Percentiles rank a stretch among this genome's conserved stretches.
Evolutionary conservation across 2,797 vertebrate species (phyloP).

Genomic region (Parauchenoglanis ngamensis): DNA sequence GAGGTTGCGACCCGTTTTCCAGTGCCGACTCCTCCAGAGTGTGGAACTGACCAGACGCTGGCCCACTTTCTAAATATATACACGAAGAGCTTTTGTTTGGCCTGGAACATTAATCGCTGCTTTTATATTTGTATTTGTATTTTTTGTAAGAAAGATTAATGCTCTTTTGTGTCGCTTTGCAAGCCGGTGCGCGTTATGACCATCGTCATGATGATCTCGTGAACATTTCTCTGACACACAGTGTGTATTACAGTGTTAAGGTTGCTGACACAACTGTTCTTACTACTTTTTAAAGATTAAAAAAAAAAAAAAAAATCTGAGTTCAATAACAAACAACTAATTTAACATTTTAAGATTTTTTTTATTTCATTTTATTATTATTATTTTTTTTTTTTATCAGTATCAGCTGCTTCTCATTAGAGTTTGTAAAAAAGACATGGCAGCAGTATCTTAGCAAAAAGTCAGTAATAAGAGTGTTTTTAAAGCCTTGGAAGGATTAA

Average conservation of each 20-base stretch:
- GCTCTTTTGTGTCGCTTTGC: background rate
- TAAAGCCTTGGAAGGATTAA: background rate
- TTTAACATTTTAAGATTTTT: background rate
- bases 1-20: background rate
- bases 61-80: background rate
- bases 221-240: background rate
- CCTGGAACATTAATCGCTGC: background rate
- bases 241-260: background rate
- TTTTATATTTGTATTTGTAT: no score
- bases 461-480: background rate
- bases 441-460: background rate
- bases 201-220: background rate
- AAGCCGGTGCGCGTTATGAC: background rate
- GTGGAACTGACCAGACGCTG: background rate
- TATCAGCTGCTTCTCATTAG: background rate
- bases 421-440: background rate
- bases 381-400: background rate
- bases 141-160: background rate
- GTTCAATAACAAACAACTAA: background rate
- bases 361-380: no score
- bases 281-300: no score
- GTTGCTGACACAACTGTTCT: no score
- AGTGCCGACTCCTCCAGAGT: background rate
- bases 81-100: slow-evolving; percentile 8
- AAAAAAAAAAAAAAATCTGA: no score